Evolutionary conservation across 1,140 invertebrate genomes (phyloP), one percentile per base, ranked within the genome.

Genomic region (Meloidogyne chitwoodi): DNA sequence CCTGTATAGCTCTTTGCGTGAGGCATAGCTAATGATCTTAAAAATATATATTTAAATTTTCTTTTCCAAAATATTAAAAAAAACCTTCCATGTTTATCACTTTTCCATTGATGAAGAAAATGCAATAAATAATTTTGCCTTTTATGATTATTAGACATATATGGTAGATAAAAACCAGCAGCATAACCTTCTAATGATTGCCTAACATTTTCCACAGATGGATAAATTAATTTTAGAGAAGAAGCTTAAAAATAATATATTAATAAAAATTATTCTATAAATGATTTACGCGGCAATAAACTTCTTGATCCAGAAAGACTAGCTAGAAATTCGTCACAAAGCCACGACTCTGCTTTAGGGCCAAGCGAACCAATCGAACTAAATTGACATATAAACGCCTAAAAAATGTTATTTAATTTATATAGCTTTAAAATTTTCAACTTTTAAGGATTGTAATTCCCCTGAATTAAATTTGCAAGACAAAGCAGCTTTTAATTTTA

Each of bases 31-130:
- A 26, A 34, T 22, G 74, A 48, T 29, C 74, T 76, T 38, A 16
- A 34, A 38, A 26, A 56, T n/a, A 68, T 24, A 11, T 34, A 12
- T 11, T 29, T 12, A 27, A 72, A n/a, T n/a, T n/a, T n/a, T n/a
- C n/a, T n/a, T n/a, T n/a, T n/a, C n/a, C n/a, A n/a, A n/a, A n/a
- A n/a, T n/a, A n/a, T n/a, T n/a, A 14, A 64, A 74, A 63, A 64
- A 19, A 61, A 76, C 76, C 76, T 63, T 56, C 41, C 73, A 14
- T 44, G 48, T 26, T 67, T 64, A 16, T 77, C 75, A 78, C 76
- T 79, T 31, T 78, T 78, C 76, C 76, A 77, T 62, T 77, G 75
- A 68, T 77, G 62, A 74, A 77, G n/a, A 41, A 77, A 77, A 61
- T 77, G 63, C 22, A 63, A 34, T 27, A 77, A 38, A 78, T 77